Evolutionary conservation across 2,113 vertebrate genomes (phyloP).

Genomic region (Stigmatopora argus): DNA sequence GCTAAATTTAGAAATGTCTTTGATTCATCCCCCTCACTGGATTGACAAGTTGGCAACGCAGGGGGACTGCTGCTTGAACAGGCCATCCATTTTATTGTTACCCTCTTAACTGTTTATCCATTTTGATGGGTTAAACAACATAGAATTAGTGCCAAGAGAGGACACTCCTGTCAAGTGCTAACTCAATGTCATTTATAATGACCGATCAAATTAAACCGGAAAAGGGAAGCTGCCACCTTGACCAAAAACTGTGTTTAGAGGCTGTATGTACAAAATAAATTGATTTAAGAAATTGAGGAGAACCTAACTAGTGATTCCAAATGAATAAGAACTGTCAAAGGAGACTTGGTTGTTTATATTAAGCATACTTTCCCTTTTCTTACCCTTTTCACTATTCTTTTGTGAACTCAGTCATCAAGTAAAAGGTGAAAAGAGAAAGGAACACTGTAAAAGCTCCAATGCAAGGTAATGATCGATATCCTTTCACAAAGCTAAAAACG

Average conservation of each 20-base stretch:
- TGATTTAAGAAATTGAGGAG: neutral
- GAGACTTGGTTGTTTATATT: neutral
- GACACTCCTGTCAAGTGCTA: conserved; percentile 12
- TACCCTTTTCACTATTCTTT: neutral
- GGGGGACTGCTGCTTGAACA: conserved; percentile 22
- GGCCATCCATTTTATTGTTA: conserved; percentile 34
- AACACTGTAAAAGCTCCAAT: neutral
- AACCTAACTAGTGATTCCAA: neutral
- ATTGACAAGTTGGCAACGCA: conserved; percentile 52
- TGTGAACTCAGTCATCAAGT: conserved; percentile 6
- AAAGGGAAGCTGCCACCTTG: neutral
- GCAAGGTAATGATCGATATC: conserved; percentile 25
- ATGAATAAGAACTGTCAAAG: no score
- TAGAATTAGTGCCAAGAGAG: conserved; percentile 13
- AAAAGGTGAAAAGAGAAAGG: conserved; percentile 1
- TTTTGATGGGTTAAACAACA: conserved; percentile 21
- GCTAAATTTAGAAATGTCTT: conserved; percentile 71
- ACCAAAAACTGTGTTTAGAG: no score
- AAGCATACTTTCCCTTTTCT: neutral
- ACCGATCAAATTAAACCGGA: conserved; percentile 17
- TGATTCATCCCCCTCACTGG: conserved; percentile 60
- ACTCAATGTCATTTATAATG: conserved; percentile 18
- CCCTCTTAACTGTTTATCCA: conserved; percentile 17
- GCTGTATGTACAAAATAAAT: no score
- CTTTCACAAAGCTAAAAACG: conserved; percentile 25